phyloP scores from a whole-genome alignment of 2,888 invertebrate genomes.

The Mythimna impura region DNA sequence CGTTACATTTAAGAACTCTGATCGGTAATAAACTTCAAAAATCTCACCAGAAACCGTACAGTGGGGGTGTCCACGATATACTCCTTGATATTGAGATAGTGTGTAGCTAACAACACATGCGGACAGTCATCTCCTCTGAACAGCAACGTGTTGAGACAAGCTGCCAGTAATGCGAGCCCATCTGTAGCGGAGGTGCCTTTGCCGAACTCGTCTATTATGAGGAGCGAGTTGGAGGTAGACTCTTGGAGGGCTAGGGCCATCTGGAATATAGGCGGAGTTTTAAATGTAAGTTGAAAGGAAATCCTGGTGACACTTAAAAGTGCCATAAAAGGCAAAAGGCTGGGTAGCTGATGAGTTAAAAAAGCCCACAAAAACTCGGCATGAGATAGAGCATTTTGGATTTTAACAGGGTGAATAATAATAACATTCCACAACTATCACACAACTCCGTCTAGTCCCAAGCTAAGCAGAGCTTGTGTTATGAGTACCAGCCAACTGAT shows the following conservation, averaged over 20 bases:
- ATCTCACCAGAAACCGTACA: constrained; percentile 89
- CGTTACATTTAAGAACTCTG: too few relatives aligned
- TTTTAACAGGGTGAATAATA: too few relatives aligned
- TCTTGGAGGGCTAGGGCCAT: constrained; percentile 93
- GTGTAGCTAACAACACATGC: constrained; percentile 94
- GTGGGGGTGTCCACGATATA: constrained; percentile 89
- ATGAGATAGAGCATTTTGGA: too few relatives aligned
- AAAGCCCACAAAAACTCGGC: too few relatives aligned
- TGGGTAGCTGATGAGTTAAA: too few relatives aligned
- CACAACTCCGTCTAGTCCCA: too few relatives aligned
- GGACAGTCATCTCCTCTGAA: constrained; percentile 91
- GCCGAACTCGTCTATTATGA: constrained; percentile 93
- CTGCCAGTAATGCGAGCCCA: constrained; percentile 93
- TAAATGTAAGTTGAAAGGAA: too few relatives aligned
- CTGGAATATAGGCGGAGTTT: constrained; percentile 78
- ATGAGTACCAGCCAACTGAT: too few relatives aligned
- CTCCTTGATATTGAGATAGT: constrained; percentile 92
- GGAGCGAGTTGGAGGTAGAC: constrained; percentile 92
- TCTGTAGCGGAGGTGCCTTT: constrained; percentile 82
- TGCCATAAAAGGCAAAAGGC: too few relatives aligned
- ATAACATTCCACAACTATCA: too few relatives aligned
- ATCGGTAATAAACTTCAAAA: neutral
- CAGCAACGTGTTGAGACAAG: constrained; percentile 92
- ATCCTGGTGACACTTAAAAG: too few relatives aligned
- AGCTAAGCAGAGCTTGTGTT: too few relatives aligned